phyloP scores from a whole-genome alignment of 30 jellyfish, hydroid and myxozoan genomes.

The Aurelia coerulea region DNA sequence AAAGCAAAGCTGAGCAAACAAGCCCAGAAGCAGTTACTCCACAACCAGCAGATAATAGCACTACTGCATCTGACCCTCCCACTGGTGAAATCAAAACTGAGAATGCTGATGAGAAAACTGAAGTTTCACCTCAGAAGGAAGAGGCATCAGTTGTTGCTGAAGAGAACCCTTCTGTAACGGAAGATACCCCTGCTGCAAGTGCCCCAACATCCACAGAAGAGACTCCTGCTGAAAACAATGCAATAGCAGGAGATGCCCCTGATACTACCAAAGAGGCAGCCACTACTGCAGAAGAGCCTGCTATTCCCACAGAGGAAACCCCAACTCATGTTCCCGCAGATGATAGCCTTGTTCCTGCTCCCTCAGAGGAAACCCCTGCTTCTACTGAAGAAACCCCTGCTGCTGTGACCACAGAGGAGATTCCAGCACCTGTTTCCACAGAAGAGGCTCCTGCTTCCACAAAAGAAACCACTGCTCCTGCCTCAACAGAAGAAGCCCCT shows the following conservation, averaged over 20 bases:
- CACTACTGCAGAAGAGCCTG: background rate
- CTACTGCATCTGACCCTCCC: background rate
- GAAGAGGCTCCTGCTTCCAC: constrained; percentile 12
- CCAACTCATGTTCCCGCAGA: background rate
- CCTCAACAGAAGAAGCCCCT: background rate
- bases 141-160: constrained; percentile 3
- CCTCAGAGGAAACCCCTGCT: constrained; percentile 21
- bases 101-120: constrained; percentile 7
- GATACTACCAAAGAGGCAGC: constrained; percentile 12
- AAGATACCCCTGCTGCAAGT: background rate
- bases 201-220: background rate
- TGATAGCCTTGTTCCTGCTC: constrained; percentile 10
- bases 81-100: background rate
- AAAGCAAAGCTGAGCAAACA: background rate
- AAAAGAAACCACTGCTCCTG: constrained; percentile 12
- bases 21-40: background rate
- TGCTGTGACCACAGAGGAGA: background rate
- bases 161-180: constrained; percentile 1
- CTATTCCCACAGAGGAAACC: background rate
- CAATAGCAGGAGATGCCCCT: constrained; percentile 7
- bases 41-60: background rate
- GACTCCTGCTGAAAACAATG: background rate
- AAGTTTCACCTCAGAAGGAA: constrained; percentile 4
- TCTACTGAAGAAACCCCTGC: background rate
- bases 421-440: background rate